A percentile compares a stretch with the other conserved stretches of the same genome.
Evolutionary conservation across 2,113 vertebrate species (phyloP).

Genomic region (Meleagris gallopavo): DNA sequence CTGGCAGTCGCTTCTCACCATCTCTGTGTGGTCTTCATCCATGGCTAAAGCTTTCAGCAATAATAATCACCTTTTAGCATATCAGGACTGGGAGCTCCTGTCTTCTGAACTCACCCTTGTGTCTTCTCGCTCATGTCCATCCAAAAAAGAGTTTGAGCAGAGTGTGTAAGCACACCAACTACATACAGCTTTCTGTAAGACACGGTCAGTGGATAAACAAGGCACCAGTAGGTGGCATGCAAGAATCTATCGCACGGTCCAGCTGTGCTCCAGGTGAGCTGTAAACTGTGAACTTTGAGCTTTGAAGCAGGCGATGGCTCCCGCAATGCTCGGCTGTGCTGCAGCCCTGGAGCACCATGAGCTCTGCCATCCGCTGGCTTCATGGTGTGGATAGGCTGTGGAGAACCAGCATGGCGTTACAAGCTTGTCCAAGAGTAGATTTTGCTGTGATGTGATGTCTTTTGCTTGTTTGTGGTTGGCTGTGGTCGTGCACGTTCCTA

Average conservation of each 20-base stretch:
- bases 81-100: not conserved
- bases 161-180: fast-evolving
- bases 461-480: not conserved
- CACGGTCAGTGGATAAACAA: not conserved
- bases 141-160: not conserved
- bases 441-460: not conserved
- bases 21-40: not conserved
- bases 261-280: not conserved
- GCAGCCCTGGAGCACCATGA: not conserved
- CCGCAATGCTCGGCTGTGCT: not conserved
- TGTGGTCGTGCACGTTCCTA: fast-evolving
- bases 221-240: slow-evolving; percentile 68
- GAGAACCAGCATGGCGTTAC: not conserved
- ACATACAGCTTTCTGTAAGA: not conserved
- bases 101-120: fast-evolving
- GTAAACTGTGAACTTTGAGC: not conserved
- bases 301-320: not conserved
- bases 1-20: fast-evolving
- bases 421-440: not conserved
- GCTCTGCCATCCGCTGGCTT: not conserved
- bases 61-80: not conserved
- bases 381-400: fast-evolving
- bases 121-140: not conserved
- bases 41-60: not conserved
- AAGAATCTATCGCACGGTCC: not conserved